Conservation (phyloP, 2,113 vertebrate genomes). For the Pitta sordida region DNA sequence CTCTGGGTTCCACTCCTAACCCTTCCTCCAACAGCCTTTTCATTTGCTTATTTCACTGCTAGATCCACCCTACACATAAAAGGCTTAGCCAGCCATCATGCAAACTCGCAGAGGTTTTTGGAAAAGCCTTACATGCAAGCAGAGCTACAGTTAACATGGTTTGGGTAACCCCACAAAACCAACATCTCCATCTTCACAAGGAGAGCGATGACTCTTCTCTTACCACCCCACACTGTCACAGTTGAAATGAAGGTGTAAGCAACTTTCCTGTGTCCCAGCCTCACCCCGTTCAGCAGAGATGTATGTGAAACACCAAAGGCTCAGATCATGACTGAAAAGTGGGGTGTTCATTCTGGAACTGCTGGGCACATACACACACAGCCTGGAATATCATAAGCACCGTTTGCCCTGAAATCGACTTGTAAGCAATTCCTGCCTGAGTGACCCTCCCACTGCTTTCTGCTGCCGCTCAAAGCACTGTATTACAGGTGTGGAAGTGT, state of each 20-base stretch:
- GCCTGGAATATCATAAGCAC: neutral
- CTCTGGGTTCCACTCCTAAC: neutral
- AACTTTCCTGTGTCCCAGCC: neutral
- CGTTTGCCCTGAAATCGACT: neutral
- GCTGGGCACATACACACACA: neutral
- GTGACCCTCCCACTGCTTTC: neutral
- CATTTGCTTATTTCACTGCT: conserved; percentile 14
- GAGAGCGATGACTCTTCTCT: neutral
- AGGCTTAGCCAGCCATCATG: neutral
- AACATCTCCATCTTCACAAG: neutral
- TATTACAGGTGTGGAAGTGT: neutral
- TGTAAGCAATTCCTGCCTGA: neutral
- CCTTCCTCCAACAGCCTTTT: neutral
- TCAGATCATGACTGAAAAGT: neutral
- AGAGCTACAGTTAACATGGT: neutral
- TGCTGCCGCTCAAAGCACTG: neutral
- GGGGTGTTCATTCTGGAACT: neutral
- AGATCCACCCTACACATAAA: conserved; percentile 9
- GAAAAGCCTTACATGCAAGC: neutral
- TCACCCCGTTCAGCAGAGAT: neutral
- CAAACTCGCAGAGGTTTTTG: neutral
- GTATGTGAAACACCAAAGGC: neutral
- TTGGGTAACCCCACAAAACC: neutral
- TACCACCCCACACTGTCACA: neutral
- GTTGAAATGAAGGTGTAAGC: neutral